Conservation (phyloP, 2,113 vertebrate species). For the Chaetorhynchus papuensis region DNA sequence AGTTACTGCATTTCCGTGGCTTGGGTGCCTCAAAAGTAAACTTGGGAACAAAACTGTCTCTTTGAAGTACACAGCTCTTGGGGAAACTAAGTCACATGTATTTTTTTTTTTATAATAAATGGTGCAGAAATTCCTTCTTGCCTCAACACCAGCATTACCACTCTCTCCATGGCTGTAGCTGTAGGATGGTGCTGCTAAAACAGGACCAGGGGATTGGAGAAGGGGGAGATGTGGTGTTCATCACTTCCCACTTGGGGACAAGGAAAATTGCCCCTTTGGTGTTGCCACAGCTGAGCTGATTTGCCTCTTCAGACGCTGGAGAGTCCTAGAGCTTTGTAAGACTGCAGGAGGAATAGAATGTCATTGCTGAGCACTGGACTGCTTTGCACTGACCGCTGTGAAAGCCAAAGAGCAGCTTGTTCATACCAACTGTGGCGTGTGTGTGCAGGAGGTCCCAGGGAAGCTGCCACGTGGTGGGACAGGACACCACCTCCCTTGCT, state of each 20-base stretch:
- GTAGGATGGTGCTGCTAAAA: background rate
- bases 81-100: rapidly evolving
- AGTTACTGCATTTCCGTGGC: background rate
- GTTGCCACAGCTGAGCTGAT: background rate
- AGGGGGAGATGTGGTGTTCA: rapidly evolving
- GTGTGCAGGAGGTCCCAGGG: rapidly evolving
- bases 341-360: rapidly evolving
- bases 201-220: background rate
- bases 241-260: background rate
- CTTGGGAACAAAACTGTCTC: background rate
- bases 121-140: background rate
- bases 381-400: background rate
- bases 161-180: background rate
- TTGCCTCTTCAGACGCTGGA: background rate
- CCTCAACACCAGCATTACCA: background rate
- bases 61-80: background rate
- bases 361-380: background rate
- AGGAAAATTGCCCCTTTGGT: background rate
- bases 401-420: rapidly evolving
- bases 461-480: rapidly evolving
- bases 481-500: background rate
- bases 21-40: background rate
- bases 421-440: rapidly evolving
- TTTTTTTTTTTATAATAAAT: background rate
- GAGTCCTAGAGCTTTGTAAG: background rate